phyloP scores from a whole-genome alignment of 2,888 invertebrate species.

The Drosophila conformis region DNA sequence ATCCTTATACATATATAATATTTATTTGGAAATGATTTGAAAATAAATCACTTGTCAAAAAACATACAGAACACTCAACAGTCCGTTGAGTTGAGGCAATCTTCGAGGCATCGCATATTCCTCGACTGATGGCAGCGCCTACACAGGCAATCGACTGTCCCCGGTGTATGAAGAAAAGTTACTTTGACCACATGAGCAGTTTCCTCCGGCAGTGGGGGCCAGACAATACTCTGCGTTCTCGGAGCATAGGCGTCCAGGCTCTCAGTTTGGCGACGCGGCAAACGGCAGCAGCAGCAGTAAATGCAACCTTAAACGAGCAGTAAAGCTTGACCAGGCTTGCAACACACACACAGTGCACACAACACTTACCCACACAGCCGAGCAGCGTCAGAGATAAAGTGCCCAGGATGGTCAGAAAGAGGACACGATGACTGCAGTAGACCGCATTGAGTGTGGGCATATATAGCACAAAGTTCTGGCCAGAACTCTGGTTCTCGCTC shows the following conservation, averaged over 20 bases:
- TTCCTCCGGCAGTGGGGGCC: conserved; percentile 58
- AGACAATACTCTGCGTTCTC: conserved; percentile 68
- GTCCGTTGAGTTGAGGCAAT: conserved; percentile 38
- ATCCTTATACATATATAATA: neutral
- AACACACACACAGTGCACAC: neutral
- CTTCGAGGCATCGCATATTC: conserved; percentile 26
- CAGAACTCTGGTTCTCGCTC: conserved; percentile 15
- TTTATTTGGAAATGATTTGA: conserved; percentile 1
- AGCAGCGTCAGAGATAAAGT: conserved; percentile 32
- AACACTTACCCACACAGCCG: conserved; percentile 56
- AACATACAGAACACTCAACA: conserved; percentile 23
- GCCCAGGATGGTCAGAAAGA: conserved; percentile 40
- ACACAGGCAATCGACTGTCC: conserved; percentile 47
- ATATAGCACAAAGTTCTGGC: conserved; percentile 15
- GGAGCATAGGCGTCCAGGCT: conserved; percentile 63
- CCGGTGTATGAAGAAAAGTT: conserved; percentile 59
- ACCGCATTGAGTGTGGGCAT: conserved; percentile 9
- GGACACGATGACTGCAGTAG: conserved; percentile 32
- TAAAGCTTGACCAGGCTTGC: neutral
- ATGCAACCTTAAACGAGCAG: conserved; percentile 44
- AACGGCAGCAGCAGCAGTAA: conserved; percentile 41
- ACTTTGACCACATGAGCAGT: conserved; percentile 56
- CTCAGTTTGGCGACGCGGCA: conserved; percentile 8
- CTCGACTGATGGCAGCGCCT: conserved; percentile 35
- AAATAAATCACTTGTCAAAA: neutral